These are phyloP conservation scores for Scotopteryx bipunctaria DNA, from an alignment of 2,888 invertebrate genomes.

Conservation along the genomic window DNA sequence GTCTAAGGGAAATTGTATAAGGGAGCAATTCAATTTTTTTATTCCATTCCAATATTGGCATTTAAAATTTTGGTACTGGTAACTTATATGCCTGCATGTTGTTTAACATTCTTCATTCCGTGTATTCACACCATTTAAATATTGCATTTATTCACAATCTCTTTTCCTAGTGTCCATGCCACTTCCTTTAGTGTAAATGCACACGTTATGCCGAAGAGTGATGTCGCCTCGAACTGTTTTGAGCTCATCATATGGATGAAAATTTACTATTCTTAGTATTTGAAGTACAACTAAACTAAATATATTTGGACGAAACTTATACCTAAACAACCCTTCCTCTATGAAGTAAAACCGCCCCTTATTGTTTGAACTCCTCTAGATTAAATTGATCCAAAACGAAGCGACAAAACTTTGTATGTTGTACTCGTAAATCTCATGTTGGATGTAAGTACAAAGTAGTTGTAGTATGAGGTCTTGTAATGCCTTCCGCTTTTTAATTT, in stretches of 20 bases:
- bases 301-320: conserved; percentile 46
- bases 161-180: conserved; percentile 69
- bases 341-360: conserved; percentile 38
- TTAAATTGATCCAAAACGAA: conserved; percentile 52
- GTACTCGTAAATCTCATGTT: conserved; percentile 49
- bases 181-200: conserved; percentile 73
- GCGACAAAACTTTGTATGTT: conserved; percentile 49
- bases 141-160: conserved; percentile 38
- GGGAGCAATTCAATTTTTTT: conserved; percentile 28
- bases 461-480: conserved; percentile 74
- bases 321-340: conserved; percentile 42
- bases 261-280: conserved; percentile 19
- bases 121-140: conserved; percentile 31
- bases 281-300: conserved; percentile 7
- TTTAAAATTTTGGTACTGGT: conserved; percentile 37
- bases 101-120: conserved; percentile 40
- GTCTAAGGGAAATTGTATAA: conserved; percentile 6
- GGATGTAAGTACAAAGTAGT: conserved; percentile 72
- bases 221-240: conserved; percentile 64
- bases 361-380: conserved; percentile 47
- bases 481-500: conserved; percentile 75
- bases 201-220: conserved; percentile 81
- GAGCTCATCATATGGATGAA: conserved; percentile 48
- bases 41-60: conserved; percentile 39
- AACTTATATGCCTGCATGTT: conserved; percentile 38